A percentile compares a stretch with the other conserved stretches of the same genome.
Conservation (phyloP, 2,888 invertebrate genomes). For the Cynaeus angustus region DNA sequence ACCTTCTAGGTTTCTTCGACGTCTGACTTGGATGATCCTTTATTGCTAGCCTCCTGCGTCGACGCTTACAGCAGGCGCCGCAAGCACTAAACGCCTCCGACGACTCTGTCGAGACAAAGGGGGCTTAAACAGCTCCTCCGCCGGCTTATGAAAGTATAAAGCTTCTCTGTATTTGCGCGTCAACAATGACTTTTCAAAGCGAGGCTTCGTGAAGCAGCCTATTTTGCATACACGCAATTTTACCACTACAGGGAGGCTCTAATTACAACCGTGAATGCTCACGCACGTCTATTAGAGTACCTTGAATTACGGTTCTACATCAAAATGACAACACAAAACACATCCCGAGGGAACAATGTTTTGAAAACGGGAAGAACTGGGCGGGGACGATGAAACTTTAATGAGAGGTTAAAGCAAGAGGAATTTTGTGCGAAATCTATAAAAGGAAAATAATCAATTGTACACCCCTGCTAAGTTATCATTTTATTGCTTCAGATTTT, state of each 20-base stretch:
- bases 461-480: too few relatives aligned
- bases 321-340: conserved; percentile 37
- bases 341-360: conserved; percentile 23
- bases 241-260: conserved; percentile 23
- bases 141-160: conserved; percentile 45
- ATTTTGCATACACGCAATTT: conserved; percentile 39
- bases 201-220: conserved; percentile 23
- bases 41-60: conserved; percentile 24
- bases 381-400: conserved; percentile 22
- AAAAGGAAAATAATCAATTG: too few relatives aligned
- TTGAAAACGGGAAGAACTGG: conserved; percentile 4
- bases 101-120: conserved; percentile 44
- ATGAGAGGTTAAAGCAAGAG: not conserved
- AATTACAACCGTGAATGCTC: conserved; percentile 36
- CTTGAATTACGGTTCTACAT: conserved; percentile 26
- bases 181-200: conserved; percentile 46
- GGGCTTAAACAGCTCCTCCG: conserved; percentile 47
- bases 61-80: conserved; percentile 36
- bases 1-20: too few relatives aligned
- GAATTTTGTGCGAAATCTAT: not conserved
- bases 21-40: conserved; percentile 32
- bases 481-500: too few relatives aligned
- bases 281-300: conserved; percentile 35
- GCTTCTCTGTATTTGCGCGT: conserved; percentile 41
- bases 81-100: conserved; percentile 44